Percentiles rank a stretch among this genome's conserved stretches.
phyloP scores from a whole-genome alignment of 1,140 invertebrate species.

The Nylanderia fulva region DNA sequence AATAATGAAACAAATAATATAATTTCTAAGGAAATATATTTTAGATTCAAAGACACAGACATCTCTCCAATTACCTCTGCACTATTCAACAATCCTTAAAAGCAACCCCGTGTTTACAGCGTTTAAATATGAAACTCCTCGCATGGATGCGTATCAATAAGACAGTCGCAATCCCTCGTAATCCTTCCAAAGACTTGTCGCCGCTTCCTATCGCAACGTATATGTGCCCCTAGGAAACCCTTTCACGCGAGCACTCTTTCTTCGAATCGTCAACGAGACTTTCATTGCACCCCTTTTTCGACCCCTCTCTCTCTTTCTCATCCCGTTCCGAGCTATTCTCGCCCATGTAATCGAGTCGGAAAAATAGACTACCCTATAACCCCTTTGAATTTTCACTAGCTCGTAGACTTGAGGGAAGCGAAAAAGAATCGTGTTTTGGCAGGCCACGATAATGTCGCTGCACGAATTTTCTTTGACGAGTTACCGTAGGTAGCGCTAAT shows the following conservation, averaged over 20 bases:
- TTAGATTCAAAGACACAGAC: background rate
- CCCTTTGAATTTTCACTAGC: slow-evolving; percentile 65
- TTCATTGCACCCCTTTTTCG: slow-evolving; percentile 31
- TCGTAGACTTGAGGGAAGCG: slow-evolving; percentile 3
- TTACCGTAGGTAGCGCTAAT: slow-evolving; percentile 78
- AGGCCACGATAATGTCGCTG: slow-evolving; percentile 56
- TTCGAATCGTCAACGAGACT: slow-evolving; percentile 23
- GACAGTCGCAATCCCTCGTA: slow-evolving; percentile 29
- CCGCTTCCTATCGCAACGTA: background rate
- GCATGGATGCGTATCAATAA: slow-evolving; percentile 41
- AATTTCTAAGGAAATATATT: background rate
- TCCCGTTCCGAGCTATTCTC: slow-evolving; percentile 42
- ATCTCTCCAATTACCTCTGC: background rate
- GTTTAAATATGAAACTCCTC: slow-evolving; percentile 30
- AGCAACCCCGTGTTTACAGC: slow-evolving; percentile 27
- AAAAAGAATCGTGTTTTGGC: slow-evolving; percentile 67
- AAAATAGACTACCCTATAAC: slow-evolving; percentile 54
- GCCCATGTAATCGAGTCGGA: slow-evolving; percentile 62
- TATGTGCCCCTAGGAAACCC: slow-evolving; percentile 49
- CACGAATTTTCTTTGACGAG: slow-evolving; percentile 76
- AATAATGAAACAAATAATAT: background rate
- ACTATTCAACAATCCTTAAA: background rate
- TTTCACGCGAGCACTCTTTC: slow-evolving; percentile 69
- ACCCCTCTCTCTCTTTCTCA: too few relatives aligned
- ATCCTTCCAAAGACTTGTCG: slow-evolving; percentile 45